Evolutionary conservation across 2,113 vertebrate species (phyloP).

Genomic region (Pseudopipra pipra): DNA sequence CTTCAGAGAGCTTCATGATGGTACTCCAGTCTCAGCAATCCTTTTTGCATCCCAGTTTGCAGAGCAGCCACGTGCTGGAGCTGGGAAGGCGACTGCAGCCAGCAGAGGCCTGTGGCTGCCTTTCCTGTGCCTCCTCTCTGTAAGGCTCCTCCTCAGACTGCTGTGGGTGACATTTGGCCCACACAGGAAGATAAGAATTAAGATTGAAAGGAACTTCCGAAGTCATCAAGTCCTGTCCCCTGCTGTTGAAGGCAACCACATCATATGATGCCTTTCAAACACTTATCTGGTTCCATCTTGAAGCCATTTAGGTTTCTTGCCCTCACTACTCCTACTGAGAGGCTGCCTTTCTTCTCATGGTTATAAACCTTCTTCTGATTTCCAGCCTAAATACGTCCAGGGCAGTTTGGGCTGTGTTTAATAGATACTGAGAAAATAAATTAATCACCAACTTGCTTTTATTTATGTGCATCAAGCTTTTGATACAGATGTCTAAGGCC

Average conservation of each 20-base stretch:
- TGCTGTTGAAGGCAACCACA: conserved; percentile 61
- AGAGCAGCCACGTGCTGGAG: neutral
- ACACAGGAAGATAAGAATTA: conserved; percentile 64
- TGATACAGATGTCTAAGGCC: neutral
- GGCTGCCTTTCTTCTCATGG: conserved; percentile 54
- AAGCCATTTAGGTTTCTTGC: conserved; percentile 60
- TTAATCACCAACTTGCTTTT: conserved; percentile 31
- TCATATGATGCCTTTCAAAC: conserved; percentile 45
- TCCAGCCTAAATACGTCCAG: conserved; percentile 42
- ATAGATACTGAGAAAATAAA: conserved; percentile 48
- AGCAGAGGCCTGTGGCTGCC: neutral
- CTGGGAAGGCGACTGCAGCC: neutral
- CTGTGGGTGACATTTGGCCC: conserved; percentile 20
- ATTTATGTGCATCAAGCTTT: conserved; percentile 32
- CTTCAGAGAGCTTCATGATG: neutral
- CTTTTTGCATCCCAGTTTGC: neutral
- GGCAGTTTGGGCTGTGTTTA: conserved; percentile 24
- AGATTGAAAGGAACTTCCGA: conserved; percentile 53
- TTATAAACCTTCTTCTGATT: conserved; percentile 59
- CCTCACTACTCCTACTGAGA: conserved; percentile 60
- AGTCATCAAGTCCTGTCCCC: conserved; percentile 63
- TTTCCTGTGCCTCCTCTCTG: neutral
- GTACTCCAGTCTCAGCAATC: neutral
- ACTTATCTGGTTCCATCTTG: conserved; percentile 60
- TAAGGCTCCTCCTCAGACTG: neutral